Conservation (phyloP, 1,140 invertebrate species). For the Chironomus striatipennis region DNA sequence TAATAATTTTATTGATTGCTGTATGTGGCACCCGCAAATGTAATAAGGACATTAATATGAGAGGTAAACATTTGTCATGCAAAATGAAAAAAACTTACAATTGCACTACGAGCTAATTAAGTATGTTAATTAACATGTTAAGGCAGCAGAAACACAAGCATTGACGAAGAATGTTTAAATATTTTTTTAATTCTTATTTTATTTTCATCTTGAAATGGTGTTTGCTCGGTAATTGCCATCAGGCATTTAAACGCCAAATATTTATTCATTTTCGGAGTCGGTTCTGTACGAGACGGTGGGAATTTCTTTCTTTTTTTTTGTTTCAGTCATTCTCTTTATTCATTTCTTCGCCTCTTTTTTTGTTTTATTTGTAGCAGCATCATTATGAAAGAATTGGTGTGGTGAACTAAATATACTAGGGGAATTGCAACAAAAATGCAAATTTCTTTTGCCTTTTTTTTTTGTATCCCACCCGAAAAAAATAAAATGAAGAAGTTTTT, state of each 20-base stretch:
- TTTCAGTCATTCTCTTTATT: neutral
- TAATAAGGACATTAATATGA: neutral
- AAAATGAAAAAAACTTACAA: slow-evolving; percentile 9
- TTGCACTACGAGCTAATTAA: neutral
- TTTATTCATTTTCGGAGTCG: slow-evolving; percentile 9
- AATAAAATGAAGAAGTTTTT: too few relatives aligned
- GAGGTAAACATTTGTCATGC: neutral
- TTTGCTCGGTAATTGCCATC: slow-evolving; percentile 14
- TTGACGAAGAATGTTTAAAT: neutral
- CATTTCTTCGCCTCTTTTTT: neutral
- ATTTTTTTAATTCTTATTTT: neutral
- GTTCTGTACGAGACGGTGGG: neutral
- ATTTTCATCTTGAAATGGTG: neutral
- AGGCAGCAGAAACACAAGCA: neutral
- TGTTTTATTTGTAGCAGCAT: neutral
- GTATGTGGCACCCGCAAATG: neutral
- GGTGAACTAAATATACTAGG: neutral
- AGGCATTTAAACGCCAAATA: slow-evolving; percentile 23
- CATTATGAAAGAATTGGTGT: neutral
- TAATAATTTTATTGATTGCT: neutral
- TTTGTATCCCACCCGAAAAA: neutral
- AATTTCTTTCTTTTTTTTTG: slow-evolving; percentile 3
- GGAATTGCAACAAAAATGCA: slow-evolving; percentile 8
- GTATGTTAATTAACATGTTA: slow-evolving; percentile 10
- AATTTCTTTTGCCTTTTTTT: neutral